Base-by-base conservation (phyloP, 2,113 vertebrate genomes). In the Rhabdomys dilectus region DNA sequence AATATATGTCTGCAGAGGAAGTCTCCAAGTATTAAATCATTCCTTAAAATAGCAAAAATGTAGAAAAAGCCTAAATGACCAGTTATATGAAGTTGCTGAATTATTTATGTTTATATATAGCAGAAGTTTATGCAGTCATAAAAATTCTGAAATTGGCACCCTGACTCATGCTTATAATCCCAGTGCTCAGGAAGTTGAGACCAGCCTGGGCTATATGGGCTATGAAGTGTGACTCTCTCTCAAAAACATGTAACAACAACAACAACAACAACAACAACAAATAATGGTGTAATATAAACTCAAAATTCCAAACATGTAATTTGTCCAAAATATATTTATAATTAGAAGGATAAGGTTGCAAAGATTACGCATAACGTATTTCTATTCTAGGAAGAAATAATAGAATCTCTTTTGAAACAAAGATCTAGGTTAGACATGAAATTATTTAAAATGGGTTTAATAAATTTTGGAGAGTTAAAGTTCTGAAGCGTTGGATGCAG, bases 341-440 rank as follows among this genome's bases (percentile, higher is more conserved):
- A 88, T 88, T 48, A 81, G 29, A 73, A 80, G 72, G 81, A 90
- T 39, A 88, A 36, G 80, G 0, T 68, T 36, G 5, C 6, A 88
- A 68, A 58, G 11, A 53, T 7, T 34, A 58, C 85, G 21, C 17
- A 48, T 58, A 56, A n/a, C 82, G 39, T 12, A 64, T 64, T 88
- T 29, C 1, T 16, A 39, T 80, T 95, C 88, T 53, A 73, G 77
- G 75, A 91, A 84, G 58, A 91, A 93, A 92, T 86, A 81, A 34
- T 64, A 58, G 42, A 86, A 91, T 88, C n/a, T 22, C 53, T 15
- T 89, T 89, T 77, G 70, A 75, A 42, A 87, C 64, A 90, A 91
- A 53, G n/a, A 53, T 45, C 85, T 87, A 81, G 64, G 87, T 76
- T 88, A 89, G 76, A 60, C 22, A 64, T 21, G 15, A 56, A 88